These are phyloP conservation scores for Epizoanthus illoricatus DNA, from an alignment of 92 coral and sea anemone genomes.

Conservation along the genomic window DNA sequence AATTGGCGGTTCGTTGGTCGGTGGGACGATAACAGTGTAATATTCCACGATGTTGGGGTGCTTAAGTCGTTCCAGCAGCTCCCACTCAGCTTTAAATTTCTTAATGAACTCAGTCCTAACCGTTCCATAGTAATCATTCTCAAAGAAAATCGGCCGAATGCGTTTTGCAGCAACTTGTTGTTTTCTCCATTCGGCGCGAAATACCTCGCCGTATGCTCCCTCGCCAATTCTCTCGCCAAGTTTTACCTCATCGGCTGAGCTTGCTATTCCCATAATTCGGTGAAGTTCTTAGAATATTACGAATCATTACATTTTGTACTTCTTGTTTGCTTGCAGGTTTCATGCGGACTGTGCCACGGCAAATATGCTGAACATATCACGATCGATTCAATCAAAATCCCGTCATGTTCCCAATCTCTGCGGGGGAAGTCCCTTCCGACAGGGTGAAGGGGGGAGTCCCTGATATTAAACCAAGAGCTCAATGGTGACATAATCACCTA, in stretches of 20 bases:
- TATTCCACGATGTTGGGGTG: constrained; percentile 79
- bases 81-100: constrained; percentile 71
- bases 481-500: too few relatives aligned
- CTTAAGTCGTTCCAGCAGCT: constrained; percentile 50
- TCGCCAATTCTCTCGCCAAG: constrained; percentile 65
- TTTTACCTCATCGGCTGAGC: constrained; percentile 58
- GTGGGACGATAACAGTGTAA: constrained; percentile 66
- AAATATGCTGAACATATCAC: too few relatives aligned
- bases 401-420: too few relatives aligned
- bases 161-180: constrained; percentile 72
- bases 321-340: too few relatives aligned
- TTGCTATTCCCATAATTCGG: constrained; percentile 62
- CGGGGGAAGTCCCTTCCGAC: too few relatives aligned
- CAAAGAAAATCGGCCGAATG: constrained; percentile 60
- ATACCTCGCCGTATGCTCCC: constrained; percentile 80
- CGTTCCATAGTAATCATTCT: constrained; percentile 56
- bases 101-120: constrained; percentile 53
- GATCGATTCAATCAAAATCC: too few relatives aligned
- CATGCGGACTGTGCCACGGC: too few relatives aligned
- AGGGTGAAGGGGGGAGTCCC: too few relatives aligned
- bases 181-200: constrained; percentile 65
- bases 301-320: too few relatives aligned
- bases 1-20: constrained; percentile 66
- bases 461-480: too few relatives aligned
- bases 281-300: too few relatives aligned